A percentile compares a stretch with the other conserved stretches of the same genome.
phyloP scores from a whole-genome alignment of 1,140 invertebrate genomes.

The Latrodectus geometricus region DNA sequence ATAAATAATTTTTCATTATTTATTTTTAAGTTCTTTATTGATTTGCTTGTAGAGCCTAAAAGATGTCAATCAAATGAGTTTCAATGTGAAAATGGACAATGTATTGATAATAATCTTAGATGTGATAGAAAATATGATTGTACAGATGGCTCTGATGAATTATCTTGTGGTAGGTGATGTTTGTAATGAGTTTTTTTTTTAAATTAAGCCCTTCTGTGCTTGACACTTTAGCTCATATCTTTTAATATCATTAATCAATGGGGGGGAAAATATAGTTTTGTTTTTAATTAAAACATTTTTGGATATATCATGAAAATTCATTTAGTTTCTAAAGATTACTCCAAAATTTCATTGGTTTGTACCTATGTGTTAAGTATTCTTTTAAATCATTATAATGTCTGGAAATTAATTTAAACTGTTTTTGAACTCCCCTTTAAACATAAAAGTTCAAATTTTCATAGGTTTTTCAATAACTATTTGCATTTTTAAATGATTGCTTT shows the following conservation, averaged over 20 bases:
- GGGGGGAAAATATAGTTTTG: no score
- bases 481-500: no score
- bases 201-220: no score
- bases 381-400: no score
- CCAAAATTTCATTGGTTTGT: background rate
- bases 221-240: background rate
- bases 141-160: slow-evolving; percentile 70
- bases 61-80: slow-evolving; percentile 66
- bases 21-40: slow-evolving; percentile 6
- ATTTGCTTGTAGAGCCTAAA: background rate
- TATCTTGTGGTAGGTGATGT: slow-evolving; percentile 68
- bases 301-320: no score
- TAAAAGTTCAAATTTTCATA: no score
- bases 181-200: background rate
- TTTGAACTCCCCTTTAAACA: no score
- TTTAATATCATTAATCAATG: no score
- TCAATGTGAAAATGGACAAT: slow-evolving; percentile 68
- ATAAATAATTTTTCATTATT: background rate
- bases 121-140: slow-evolving; percentile 68
- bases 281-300: background rate
- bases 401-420: no score
- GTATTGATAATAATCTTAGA: slow-evolving; percentile 64
- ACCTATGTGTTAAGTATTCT: no score
- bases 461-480: no score
- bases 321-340: no score